These are phyloP conservation scores for Lepus oiostolus DNA, from an alignment of 2,797 vertebrate species.

Conservation along the genomic window DNA sequence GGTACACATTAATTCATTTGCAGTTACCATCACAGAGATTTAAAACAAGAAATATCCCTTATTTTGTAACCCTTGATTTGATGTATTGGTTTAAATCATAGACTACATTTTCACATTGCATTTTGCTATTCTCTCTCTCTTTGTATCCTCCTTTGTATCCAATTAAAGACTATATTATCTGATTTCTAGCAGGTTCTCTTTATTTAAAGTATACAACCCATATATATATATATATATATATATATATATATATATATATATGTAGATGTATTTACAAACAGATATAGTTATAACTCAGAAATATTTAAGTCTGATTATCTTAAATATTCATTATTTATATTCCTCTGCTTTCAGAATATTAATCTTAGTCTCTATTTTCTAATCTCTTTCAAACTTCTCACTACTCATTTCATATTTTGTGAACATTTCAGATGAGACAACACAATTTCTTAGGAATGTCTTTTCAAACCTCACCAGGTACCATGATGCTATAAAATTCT, in stretches of 20 bases:
- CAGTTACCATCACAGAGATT: not conserved
- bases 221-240: too few relatives aligned
- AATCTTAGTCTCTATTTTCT: not conserved
- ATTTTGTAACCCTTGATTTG: not conserved
- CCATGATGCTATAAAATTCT: not conserved
- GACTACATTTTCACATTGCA: fast-evolving
- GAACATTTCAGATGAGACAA: not conserved
- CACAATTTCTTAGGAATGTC: not conserved
- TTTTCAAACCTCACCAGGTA: not conserved
- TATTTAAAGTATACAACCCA: too few relatives aligned
- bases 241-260: not conserved
- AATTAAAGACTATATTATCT: not conserved
- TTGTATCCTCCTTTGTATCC: not conserved
- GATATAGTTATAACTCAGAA: not conserved
- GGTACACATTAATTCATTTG: conserved; percentile 29
- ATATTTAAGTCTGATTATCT: not conserved
- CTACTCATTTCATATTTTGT: not conserved
- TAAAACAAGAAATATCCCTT: not conserved
- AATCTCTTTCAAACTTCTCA: not conserved
- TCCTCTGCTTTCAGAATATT: not conserved
- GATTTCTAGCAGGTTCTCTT: not conserved
- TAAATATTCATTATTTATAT: not conserved
- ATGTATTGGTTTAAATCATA: not conserved
- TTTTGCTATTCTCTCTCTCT: not conserved
- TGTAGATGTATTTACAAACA: not conserved